Evolutionary conservation across 2,113 vertebrate genomes (phyloP).

Genomic region (Castor canadensis): DNA sequence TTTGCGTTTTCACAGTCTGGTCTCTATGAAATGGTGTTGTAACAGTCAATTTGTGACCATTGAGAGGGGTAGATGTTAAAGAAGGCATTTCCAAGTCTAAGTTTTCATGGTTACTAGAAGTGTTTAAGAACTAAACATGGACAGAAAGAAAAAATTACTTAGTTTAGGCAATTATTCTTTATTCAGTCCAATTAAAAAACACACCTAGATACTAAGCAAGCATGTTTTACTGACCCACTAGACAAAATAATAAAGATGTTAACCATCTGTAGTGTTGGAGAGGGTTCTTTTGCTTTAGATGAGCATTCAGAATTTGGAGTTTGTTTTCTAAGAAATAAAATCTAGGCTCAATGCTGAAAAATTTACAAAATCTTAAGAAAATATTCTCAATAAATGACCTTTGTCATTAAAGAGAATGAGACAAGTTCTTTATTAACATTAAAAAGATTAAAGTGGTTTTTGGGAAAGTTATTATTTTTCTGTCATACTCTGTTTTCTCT

Average conservation of each 20-base stretch:
- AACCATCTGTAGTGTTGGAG: not conserved
- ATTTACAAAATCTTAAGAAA: constrained; percentile 45
- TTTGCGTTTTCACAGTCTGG: constrained; percentile 89
- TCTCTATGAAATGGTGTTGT: constrained; percentile 87
- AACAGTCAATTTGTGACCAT: constrained; percentile 89
- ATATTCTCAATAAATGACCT: constrained; percentile 42
- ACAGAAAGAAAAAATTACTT: constrained; percentile 62
- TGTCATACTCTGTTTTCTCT: constrained; percentile 47
- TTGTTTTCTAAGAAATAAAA: constrained; percentile 56
- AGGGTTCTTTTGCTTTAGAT: not conserved
- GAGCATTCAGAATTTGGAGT: constrained; percentile 28
- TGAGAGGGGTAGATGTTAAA: constrained; percentile 88
- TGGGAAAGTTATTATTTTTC: constrained; percentile 46
- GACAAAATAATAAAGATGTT: not conserved
- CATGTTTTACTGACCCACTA: constrained; percentile 56
- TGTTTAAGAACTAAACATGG: constrained; percentile 92
- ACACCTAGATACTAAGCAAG: constrained; percentile 46
- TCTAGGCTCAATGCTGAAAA: not conserved
- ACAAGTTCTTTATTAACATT: constrained; percentile 41
- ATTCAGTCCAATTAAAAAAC: constrained; percentile 25
- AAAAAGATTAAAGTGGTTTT: constrained; percentile 30
- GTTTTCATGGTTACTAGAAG: constrained; percentile 90
- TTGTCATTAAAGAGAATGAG: not conserved
- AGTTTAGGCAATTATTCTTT: constrained; percentile 39
- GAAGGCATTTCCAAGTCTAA: constrained; percentile 88